phyloP scores from a whole-genome alignment of 2,113 vertebrate genomes.

The Bungarus multicinctus region DNA sequence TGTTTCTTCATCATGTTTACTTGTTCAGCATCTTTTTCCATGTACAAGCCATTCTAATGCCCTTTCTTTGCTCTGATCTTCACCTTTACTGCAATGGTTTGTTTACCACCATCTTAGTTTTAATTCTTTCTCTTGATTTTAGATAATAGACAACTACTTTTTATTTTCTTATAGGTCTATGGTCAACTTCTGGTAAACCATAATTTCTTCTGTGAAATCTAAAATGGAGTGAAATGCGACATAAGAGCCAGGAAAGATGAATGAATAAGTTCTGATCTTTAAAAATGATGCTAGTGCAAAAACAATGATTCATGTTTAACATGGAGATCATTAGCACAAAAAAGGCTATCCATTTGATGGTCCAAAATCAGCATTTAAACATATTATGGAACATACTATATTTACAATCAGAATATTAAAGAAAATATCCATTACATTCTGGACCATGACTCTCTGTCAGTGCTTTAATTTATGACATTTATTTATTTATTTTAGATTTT shows the following conservation, averaged over 20 bases:
- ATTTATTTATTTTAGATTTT: too few species aligned
- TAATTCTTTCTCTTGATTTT: background rate
- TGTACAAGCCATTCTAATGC: background rate
- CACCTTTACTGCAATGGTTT: background rate
- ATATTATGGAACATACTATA: background rate
- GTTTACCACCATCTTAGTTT: background rate
- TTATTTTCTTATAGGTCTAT: background rate
- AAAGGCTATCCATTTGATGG: background rate
- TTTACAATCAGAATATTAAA: background rate
- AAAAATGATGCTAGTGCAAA: background rate
- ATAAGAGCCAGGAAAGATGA: background rate
- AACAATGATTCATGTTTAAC: background rate
- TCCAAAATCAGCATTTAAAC: background rate
- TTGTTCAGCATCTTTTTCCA: background rate
- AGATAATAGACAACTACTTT: background rate
- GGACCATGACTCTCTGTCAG: too few species aligned
- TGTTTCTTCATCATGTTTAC: background rate
- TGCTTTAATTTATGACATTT: background rate
- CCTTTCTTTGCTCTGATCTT: background rate
- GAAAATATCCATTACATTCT: background rate
- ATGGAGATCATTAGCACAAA: background rate
- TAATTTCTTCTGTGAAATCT: background rate
- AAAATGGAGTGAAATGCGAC: background rate
- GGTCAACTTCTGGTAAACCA: background rate
- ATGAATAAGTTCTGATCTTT: background rate